Conservation (phyloP, 2,797 vertebrate species). For the Enteromius anoplus region DNA sequence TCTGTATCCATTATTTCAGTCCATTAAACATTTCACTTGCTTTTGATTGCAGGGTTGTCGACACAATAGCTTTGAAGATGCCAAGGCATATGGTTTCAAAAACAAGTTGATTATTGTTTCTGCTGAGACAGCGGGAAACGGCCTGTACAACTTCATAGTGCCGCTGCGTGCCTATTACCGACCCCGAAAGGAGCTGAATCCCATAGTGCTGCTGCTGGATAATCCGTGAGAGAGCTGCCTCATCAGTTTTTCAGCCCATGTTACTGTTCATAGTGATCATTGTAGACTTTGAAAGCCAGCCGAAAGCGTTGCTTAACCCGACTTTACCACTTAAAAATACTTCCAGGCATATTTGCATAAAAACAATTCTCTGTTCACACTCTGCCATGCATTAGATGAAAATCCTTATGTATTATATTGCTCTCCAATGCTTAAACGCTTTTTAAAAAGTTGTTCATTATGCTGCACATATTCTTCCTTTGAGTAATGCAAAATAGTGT, state of each 20-base stretch:
- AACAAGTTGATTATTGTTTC: constrained; percentile 98
- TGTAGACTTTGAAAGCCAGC: neutral
- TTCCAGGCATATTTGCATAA: neutral
- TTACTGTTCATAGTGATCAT: neutral
- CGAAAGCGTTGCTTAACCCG: neutral
- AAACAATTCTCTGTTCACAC: neutral
- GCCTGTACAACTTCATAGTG: constrained; percentile 97
- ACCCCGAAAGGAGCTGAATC: constrained; percentile 96
- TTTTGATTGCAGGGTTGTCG: constrained; percentile 84
- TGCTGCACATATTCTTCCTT: neutral
- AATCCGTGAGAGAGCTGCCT: constrained; percentile 83
- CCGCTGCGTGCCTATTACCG: constrained; percentile 96
- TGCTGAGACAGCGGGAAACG: constrained; percentile 96
- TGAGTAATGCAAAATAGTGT: constrained; percentile 1
- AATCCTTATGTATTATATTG: neutral
- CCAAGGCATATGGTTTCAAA: constrained; percentile 97
- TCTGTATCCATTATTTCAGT: neutral
- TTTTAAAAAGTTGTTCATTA: constrained; percentile 1
- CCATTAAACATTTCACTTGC: constrained; percentile 23
- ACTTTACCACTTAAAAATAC: neutral
- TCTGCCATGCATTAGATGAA: neutral
- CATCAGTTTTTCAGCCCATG: constrained; percentile 4
- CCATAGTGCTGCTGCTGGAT: constrained; percentile 93
- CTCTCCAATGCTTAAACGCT: neutral
- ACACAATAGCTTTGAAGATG: constrained; percentile 94